Evolutionary conservation across 2,113 vertebrate species (phyloP), one percentile per base, ranked within the genome.

Genomic region (Microcebus griseorufus): DNA sequence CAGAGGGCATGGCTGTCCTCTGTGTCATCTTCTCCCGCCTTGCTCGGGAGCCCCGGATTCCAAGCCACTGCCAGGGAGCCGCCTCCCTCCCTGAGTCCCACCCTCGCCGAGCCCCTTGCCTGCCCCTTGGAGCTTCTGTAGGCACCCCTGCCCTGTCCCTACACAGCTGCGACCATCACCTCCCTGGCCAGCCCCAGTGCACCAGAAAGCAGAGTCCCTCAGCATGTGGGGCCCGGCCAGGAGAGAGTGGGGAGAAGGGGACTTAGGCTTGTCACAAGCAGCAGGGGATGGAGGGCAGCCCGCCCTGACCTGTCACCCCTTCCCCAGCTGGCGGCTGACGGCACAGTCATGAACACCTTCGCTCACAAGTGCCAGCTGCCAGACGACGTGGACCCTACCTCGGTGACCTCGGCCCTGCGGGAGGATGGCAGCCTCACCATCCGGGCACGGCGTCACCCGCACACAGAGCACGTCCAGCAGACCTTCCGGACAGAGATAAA

Each of bases 401-500:
- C 99, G 0, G 99, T 99, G 98, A 99, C 99, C 0, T 99, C 99
- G 0, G 99, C 99, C 7, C 98, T 99, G 97, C 98, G 99, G 9
- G 97, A 99, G 0, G 99, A 99, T 0, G 99, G 99, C 88, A 99
- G 99, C 18, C 98, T 99, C 80, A 99, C 99, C 13, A 98, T 99
- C 96, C 99, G 99, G 88, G 99, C 99, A 0, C 98, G 99, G 94
- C 98, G 99, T 73, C 98, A 99, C 84, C 99, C 99, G 0, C 99
- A 99, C 65, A 48, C 97, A 0, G 99, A 99, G 96, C 99, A 99
- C 0, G 98, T 98, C 97, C 99, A 99, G 96, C 99, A 99, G 97
- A 99, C 99, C 97, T 99, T 99, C 98, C 99, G 99, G 98, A 99
- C 99, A 0, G 99, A 99, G 98, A 99, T 99, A 87, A 99, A 99